Evolutionary conservation across 2,797 vertebrate genomes (phyloP).

Genomic region (Danio aesculapii): DNA sequence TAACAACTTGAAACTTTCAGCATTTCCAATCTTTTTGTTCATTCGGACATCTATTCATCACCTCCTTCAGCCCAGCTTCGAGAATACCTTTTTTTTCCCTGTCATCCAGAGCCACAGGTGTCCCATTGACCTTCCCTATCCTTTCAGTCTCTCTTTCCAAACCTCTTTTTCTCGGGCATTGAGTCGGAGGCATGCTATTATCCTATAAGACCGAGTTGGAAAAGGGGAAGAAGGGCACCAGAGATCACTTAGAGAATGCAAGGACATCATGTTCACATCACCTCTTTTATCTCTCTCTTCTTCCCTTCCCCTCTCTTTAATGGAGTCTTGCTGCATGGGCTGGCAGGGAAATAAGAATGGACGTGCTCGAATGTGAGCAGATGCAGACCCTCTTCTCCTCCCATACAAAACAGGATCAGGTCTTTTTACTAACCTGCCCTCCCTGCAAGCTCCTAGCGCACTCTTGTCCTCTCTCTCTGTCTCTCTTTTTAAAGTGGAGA

Average conservation of each 20-base stretch:
- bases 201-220: constrained; percentile 50
- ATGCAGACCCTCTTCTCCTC: constrained; percentile 11
- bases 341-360: constrained; percentile 60
- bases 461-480: constrained; percentile 45
- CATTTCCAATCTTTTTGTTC: no score
- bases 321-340: constrained; percentile 60
- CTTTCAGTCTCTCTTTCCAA: constrained; percentile 32
- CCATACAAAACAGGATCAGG: constrained; percentile 51
- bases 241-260: constrained; percentile 54
- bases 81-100: constrained; percentile 35
- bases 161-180: constrained; percentile 38
- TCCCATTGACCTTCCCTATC: constrained; percentile 47
- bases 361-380: constrained; percentile 19
- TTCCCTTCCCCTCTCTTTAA: constrained; percentile 50
- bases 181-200: constrained; percentile 61
- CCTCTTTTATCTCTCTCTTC: constrained; percentile 34
- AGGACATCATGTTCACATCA: constrained; percentile 56
- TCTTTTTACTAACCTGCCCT: constrained; percentile 61
- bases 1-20: no score
- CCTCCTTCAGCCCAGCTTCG: constrained; percentile 25
- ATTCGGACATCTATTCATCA: constrained; percentile 16
- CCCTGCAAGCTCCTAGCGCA: constrained; percentile 39
- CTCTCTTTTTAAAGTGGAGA: constrained; percentile 57
- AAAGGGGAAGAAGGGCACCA: constrained; percentile 48
- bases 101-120: constrained; percentile 2